Conservation (phyloP, 2,797 vertebrate genomes). For the Myotis planiceps region DNA sequence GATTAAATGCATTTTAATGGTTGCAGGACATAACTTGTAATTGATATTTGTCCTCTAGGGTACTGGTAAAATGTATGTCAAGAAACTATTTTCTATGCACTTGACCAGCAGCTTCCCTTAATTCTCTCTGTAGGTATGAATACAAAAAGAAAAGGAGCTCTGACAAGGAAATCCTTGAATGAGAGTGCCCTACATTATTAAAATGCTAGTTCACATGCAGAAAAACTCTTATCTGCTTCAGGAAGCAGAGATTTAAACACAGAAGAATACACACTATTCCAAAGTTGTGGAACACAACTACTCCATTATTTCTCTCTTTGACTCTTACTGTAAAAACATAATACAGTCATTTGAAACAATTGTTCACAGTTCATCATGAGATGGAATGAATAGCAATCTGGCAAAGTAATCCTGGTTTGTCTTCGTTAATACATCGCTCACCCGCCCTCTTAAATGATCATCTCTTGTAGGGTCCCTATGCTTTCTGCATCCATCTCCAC, state of each 20-base stretch:
- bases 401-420: neutral
- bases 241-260: constrained; percentile 50
- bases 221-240: constrained; percentile 57
- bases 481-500: neutral
- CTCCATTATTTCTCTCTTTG: neutral
- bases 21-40: neutral
- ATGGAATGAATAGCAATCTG: neutral
- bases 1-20: constrained; percentile 31
- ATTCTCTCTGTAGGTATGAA: neutral
- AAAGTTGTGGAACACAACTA: neutral
- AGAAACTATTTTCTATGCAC: neutral
- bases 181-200: neutral
- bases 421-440: neutral
- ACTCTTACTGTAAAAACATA: neutral
- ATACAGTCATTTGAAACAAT: constrained; percentile 4
- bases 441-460: neutral
- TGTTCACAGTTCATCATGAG: neutral
- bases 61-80: constrained; percentile 80
- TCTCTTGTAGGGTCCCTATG: neutral
- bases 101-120: neutral
- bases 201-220: neutral
- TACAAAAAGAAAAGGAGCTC: neutral
- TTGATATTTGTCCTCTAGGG: constrained; percentile 3
- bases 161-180: constrained; percentile 14
- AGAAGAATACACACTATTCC: constrained; percentile 35